Percentiles rank a stretch among this genome's conserved stretches.
Evolutionary conservation across 2,888 invertebrate genomes (phyloP).

Genomic region (Laothoe populi): DNA sequence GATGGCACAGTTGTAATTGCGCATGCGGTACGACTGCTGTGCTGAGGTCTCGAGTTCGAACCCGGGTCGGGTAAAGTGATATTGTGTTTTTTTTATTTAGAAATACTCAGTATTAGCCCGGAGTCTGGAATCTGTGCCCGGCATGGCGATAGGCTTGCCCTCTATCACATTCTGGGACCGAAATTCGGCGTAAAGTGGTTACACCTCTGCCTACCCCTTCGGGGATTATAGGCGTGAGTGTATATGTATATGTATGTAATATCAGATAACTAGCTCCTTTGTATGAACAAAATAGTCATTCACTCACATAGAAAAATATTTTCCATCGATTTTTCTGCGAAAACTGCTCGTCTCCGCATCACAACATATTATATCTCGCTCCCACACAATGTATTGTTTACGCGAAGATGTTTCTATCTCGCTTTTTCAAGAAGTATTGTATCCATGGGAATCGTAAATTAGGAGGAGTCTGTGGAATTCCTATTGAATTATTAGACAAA

Average conservation of each 20-base stretch:
- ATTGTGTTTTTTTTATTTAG: no score
- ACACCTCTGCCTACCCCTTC: no score
- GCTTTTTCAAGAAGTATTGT: not conserved
- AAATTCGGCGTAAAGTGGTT: no score
- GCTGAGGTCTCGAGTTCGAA: no score
- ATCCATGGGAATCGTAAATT: constrained; percentile 13
- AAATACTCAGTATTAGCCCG: no score
- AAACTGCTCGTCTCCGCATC: not conserved
- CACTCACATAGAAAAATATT: not conserved
- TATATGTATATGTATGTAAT: not conserved
- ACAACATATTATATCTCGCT: not conserved
- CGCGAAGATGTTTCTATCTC: not conserved
- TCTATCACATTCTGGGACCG: no score
- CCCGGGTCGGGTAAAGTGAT: no score
- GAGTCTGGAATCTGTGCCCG: no score
- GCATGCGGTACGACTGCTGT: no score
- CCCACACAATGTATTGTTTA: not conserved
- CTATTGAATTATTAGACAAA: constrained; percentile 8
- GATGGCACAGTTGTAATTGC: no score
- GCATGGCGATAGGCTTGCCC: no score
- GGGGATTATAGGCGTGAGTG: no score
- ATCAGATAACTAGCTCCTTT: not conserved
- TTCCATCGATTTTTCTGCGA: not conserved
- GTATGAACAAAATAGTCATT: not conserved
- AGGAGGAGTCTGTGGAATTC: constrained; percentile 1